Evolutionary conservation across 2,113 vertebrate species (phyloP), one percentile per base, ranked within the genome.

Genomic region (Xenopus borealis): DNA sequence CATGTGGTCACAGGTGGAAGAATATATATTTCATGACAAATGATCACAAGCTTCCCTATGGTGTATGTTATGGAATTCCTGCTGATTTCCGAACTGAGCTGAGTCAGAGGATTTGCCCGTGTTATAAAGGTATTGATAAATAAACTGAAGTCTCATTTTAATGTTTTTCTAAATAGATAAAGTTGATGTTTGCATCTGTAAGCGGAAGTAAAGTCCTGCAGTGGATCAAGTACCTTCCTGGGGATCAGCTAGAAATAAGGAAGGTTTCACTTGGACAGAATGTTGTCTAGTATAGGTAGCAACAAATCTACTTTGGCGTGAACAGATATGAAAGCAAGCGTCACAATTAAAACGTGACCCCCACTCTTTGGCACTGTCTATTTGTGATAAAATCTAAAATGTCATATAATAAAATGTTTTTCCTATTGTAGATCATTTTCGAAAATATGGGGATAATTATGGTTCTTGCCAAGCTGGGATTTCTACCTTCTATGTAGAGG

Each of bases 1-100:
- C 92, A 78, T 95, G 94, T 84, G 94, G 93, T 57, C 97, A 99
- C 80, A 93, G 95, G 52, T 99, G 96, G 97, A 98, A 98, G 89
- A 99, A 99, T 64, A 75, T 96, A 73, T 94, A 73, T 86, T 94
- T 94, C 17, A 79, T 90, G 5, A 87, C 85, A 72, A 84, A 74
- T 64, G 91, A 93, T 55, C 89, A 93, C 85, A 97, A 96, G 75
- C 87, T 96, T 33, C 96, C 97, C 0, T 76, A 88, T 0, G 96
- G 97, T 23, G 80, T 95, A 79, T 98, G 96, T 85, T 98, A 94
- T 85, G 87, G 81, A 63, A 79, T 95, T 33, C 84, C 87, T 73
- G 79, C 88, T n/a, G 84, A 95, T 82, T 91, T 99, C 70, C 72
- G 76, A 72, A 83, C 69, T 63, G 79, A 82, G 50, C 14, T 82